Evolutionary conservation across 1,140 invertebrate genomes (phyloP), one percentile per base, ranked within the genome.

Genomic region (Conus ventricosus): DNA sequence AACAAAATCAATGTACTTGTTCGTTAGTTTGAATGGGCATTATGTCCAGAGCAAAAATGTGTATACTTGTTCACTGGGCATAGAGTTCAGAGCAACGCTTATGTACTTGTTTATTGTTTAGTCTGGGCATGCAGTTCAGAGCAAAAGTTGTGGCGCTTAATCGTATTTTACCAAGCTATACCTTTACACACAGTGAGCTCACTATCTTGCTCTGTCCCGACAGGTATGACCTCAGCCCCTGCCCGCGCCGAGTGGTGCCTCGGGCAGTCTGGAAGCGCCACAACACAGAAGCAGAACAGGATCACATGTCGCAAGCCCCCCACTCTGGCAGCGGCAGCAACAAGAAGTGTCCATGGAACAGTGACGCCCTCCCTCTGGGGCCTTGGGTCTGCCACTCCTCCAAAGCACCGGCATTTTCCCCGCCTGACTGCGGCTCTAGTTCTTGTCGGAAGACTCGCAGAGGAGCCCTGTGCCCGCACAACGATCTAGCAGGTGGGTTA

Each of bases 251-350:
- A 60, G 10, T 39, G 5, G 67, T 86, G 25, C 67, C 67, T 7
- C 84, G 84, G 27, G 25, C 27, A 51, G 17, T 86, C 5, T 86
- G 84, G 84, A 54, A 25, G 23, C 81, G 81, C 23, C 81, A 83
- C 81, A 83, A 23, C 54, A 25, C 8, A 15, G 53, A 5, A 13
- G 4, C 53, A 53, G 53, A 23, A 13, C 51, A 54, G 6, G 55
- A 83, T 13, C 81, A 20, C 15, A 57, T 10, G 81, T 8, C 23
- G 15, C 67, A 71, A 20, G 17, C 0, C 11, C 60, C 60, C 67
- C 23, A 23, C 11, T 20, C 67, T 71, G 67, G 20, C 13, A 71
- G 6, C 67, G 11, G 20, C 67, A 71, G 11, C 17, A n/a, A 20
- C 76, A 39, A 11, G 25, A 11, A 78, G n/a, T 17, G 25, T 51